phyloP scores from a whole-genome alignment of 1,140 invertebrate genomes.

The Glossosoma conforme region DNA sequence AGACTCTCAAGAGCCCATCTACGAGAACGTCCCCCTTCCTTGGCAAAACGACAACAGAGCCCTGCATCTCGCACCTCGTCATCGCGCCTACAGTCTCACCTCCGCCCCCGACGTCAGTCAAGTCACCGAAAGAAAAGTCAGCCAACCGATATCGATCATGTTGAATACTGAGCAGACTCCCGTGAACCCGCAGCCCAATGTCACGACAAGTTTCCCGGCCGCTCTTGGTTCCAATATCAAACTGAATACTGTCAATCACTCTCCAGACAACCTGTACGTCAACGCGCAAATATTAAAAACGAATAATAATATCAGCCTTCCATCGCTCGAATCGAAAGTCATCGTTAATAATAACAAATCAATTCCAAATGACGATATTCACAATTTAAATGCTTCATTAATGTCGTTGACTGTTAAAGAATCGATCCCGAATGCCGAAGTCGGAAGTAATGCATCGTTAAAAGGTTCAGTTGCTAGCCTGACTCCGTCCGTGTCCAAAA shows the following conservation, averaged over 20 bases:
- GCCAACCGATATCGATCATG: slow-evolving; percentile 34
- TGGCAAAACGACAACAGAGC: slow-evolving; percentile 50
- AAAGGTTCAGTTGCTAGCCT: slow-evolving; percentile 21
- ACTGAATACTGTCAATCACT: slow-evolving; percentile 28
- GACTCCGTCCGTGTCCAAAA: slow-evolving; percentile 4
- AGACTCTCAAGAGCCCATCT: slow-evolving; percentile 64
- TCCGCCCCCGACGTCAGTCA: slow-evolving; percentile 57
- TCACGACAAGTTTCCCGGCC: slow-evolving; percentile 7
- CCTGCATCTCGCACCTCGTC: slow-evolving; percentile 41
- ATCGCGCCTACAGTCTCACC: slow-evolving; percentile 61
- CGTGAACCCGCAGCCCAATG: slow-evolving; percentile 3
- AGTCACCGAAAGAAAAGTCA: slow-evolving; percentile 41
- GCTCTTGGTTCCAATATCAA: slow-evolving; percentile 26
- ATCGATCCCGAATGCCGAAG: slow-evolving; percentile 5
- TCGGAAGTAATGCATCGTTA: slow-evolving; percentile 20
- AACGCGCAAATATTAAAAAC: slow-evolving; percentile 46
- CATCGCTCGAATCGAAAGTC: slow-evolving; percentile 23
- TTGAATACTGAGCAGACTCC: slow-evolving; percentile 17
- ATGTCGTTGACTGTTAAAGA: slow-evolving; percentile 27
- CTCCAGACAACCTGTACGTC: slow-evolving; percentile 42
- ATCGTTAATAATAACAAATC: slow-evolving; percentile 19
- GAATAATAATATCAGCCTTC: slow-evolving; percentile 16
- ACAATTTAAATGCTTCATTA: slow-evolving; percentile 20
- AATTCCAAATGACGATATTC: slow-evolving; percentile 19
- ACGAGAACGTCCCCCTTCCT: slow-evolving; percentile 69